A percentile compares a stretch with the other conserved stretches of the same genome.
phyloP scores from a whole-genome alignment of 2,113 vertebrate genomes.

The Psilopsiagon aurifrons region DNA sequence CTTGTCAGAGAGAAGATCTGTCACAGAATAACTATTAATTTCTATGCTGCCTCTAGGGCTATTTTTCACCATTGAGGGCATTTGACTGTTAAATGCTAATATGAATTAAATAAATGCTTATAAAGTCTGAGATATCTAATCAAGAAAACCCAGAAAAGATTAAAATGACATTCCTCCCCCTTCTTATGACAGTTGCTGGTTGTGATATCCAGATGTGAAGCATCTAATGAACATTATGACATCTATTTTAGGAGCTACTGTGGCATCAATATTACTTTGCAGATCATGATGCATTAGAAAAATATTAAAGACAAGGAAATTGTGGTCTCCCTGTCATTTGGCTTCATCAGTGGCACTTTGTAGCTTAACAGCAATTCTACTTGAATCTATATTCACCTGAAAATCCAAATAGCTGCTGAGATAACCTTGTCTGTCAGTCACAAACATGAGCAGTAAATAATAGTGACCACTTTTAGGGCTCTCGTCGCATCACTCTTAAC shows the following conservation, averaged over 20 bases:
- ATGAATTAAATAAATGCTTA: slow-evolving; percentile 55
- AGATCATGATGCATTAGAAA: slow-evolving; percentile 24
- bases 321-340: slow-evolving; percentile 35
- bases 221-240: slow-evolving; percentile 48
- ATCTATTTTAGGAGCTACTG: slow-evolving; percentile 49
- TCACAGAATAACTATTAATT: slow-evolving; percentile 30
- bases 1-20: slow-evolving; percentile 26
- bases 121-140: slow-evolving; percentile 48
- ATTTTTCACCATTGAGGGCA: not conserved
- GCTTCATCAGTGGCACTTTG: slow-evolving; percentile 32
- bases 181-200: slow-evolving; percentile 7
- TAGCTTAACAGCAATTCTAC: slow-evolving; percentile 19
- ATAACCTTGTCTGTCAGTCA: slow-evolving; percentile 19
- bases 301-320: slow-evolving; percentile 56
- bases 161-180: slow-evolving; percentile 9
- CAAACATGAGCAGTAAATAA: not conserved
- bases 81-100: slow-evolving; percentile 59
- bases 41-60: slow-evolving; percentile 10
- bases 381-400: slow-evolving; percentile 17
- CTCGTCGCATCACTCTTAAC: not conserved
- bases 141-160: slow-evolving; percentile 53
- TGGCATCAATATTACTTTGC: not conserved
- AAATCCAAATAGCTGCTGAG: not conserved
- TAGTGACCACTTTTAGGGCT: not conserved
- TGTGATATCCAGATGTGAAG: slow-evolving; percentile 45